Conservation (phyloP, 2,113 vertebrate genomes). For the Tylochromis polylepis region DNA sequence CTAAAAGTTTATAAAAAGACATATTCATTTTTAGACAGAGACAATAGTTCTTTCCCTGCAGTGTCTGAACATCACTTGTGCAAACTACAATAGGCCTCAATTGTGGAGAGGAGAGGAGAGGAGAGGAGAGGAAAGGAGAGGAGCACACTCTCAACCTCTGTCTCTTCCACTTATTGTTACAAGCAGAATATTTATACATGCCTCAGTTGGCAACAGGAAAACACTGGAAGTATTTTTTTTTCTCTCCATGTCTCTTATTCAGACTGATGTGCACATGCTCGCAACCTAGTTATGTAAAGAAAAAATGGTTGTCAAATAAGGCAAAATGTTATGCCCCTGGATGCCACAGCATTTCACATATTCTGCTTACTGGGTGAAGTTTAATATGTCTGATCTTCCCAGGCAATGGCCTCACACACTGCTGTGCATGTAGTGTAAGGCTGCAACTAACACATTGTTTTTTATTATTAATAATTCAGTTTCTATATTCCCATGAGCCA, state of each 20-base stretch:
- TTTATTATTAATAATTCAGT: background rate
- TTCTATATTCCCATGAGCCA: background rate
- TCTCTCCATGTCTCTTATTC: background rate
- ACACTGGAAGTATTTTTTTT: slow-evolving; percentile 22
- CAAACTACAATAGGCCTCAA: background rate
- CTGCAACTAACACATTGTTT: background rate
- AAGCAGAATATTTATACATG: slow-evolving; percentile 60
- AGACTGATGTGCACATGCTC: background rate
- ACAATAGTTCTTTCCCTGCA: background rate
- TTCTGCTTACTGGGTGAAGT: background rate
- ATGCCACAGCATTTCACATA: background rate
- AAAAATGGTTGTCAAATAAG: slow-evolving; percentile 2
- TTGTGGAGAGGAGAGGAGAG: background rate
- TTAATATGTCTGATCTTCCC: background rate
- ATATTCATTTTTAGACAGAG: slow-evolving; percentile 4
- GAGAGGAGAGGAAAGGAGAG: background rate
- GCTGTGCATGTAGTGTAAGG: background rate
- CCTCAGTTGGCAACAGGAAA: slow-evolving; percentile 55
- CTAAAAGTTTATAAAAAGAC: background rate
- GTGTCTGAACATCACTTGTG: background rate
- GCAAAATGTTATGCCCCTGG: background rate
- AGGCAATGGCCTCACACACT: background rate
- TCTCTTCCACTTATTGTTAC: slow-evolving; percentile 63
- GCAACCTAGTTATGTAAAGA: slow-evolving; percentile 13
- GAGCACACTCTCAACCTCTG: slow-evolving; percentile 46